phyloP scores from a whole-genome alignment of 2,888 invertebrate species.

The Barypeithes pellucidus region DNA sequence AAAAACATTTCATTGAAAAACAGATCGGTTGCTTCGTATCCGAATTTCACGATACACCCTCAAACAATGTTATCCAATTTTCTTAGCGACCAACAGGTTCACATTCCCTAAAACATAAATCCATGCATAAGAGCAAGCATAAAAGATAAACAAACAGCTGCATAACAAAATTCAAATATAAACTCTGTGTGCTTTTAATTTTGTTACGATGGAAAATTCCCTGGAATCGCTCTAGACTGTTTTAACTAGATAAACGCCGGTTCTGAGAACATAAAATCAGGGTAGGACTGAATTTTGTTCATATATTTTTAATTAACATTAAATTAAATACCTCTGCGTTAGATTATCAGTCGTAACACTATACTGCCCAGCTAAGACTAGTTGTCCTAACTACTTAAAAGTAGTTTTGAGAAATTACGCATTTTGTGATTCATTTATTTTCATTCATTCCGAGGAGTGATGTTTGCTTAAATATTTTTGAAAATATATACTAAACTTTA shows the following conservation, averaged over 20 bases:
- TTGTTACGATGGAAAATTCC: constrained; percentile 37
- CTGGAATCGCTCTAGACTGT: constrained; percentile 35
- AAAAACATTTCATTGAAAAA: no score
- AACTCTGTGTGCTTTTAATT: constrained; percentile 43
- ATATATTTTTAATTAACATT: no score
- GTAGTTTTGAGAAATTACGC: no score
- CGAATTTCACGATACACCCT: not conserved
- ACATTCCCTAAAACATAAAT: constrained; percentile 28
- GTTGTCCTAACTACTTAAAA: no score
- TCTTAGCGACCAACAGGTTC: constrained; percentile 34
- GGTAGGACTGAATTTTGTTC: not conserved
- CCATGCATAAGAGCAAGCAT: constrained; percentile 4
- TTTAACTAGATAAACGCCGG: constrained; percentile 37
- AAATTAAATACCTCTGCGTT: no score
- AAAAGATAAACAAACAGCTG: constrained; percentile 47
- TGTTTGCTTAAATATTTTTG: no score
- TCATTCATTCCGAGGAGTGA: no score
- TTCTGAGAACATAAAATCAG: constrained; percentile 30
- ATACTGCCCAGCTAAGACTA: no score
- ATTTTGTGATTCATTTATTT: no score
- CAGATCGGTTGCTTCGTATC: no score
- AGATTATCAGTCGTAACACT: no score
- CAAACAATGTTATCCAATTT: constrained; percentile 36
- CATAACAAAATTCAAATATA: constrained; percentile 46
- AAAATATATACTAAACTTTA: no score